Evolutionary conservation across 1,140 invertebrate species (phyloP), one percentile per base, ranked within the genome.

Genomic region (Listronotus oregonensis): DNA sequence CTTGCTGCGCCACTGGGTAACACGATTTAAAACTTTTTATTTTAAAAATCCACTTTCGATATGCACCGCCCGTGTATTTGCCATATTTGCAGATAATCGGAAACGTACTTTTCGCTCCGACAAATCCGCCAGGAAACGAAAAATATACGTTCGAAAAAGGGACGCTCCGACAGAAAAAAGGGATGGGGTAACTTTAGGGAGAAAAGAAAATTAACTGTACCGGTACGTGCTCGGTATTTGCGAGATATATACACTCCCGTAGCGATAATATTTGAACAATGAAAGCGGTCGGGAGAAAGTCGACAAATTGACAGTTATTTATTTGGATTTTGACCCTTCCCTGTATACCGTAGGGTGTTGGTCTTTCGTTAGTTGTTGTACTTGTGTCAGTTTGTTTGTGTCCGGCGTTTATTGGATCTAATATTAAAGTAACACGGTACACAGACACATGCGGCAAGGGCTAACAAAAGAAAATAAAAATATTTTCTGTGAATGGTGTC

Each of bases 221-320:
- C 58, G 10, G 52, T 60, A 60, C 58, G 58, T 60, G 58, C 58
- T 46, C 47, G 40, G 58, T 50, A 39, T 60, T 32, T 60, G 44
- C 58, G 47, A 60, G 21, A 27, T 60, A 50, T 60, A 50, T 27
- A 50, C 47, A 60, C 58, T 31, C 44, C 47, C 44, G 47, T 44
- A 32, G 47, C 39, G 37, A 49, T 60, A 60, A 60, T 60, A 46
- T 60, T 60, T 60, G 58, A 50, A 60, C 58, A 60, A 60, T 60
- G 58, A 60, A 60, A 60, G 12, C 47, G 44, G 47, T 32, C 58
- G 32, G 43, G 18, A 27, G 47, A 60, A 60, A 60, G 58, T 60
- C 58, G 58, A 60, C 47, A 60, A 60, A 60, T 60, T 60, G 58
- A 60, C 58, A 60, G 58, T 60, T 60, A 60, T 60, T 60, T 60